Evolutionary conservation across 2,113 vertebrate genomes (phyloP).

Genomic region (Sterna hirundo): DNA sequence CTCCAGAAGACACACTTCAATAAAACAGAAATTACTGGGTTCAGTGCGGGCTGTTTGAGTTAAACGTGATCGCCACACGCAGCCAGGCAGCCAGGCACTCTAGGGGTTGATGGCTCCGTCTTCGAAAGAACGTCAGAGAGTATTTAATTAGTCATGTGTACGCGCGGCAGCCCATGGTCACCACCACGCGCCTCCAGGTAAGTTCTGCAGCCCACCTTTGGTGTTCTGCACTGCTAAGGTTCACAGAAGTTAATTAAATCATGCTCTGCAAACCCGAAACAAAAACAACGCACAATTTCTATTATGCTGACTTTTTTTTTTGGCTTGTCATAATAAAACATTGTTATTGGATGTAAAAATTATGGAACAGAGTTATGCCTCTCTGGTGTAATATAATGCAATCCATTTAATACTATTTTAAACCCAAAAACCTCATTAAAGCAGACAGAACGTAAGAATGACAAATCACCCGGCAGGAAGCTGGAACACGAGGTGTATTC

Average conservation of each 20-base stretch:
- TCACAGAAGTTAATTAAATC: slow-evolving; percentile 16
- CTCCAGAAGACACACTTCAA: not conserved
- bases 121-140: not conserved
- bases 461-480: slow-evolving; percentile 26
- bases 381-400: slow-evolving; percentile 66
- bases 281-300: not conserved
- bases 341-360: slow-evolving; percentile 61
- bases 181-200: not conserved
- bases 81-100: not conserved
- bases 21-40: not conserved
- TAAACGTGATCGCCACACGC: rapidly evolving
- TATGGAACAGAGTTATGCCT: slow-evolving; percentile 57
- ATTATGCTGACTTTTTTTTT: not conserved
- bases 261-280: not conserved
- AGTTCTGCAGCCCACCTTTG: not conserved
- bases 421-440: slow-evolving; percentile 64
- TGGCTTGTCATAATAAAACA: slow-evolving; percentile 65
- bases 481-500: not conserved
- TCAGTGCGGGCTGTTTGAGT: not conserved
- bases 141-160: not conserved
- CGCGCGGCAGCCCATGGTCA: not conserved
- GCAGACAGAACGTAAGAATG: slow-evolving; percentile 31
- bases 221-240: not conserved
- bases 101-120: not conserved
- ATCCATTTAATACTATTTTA: slow-evolving; percentile 70